These are phyloP conservation scores for Merluccius polli DNA, from an alignment of 2,797 vertebrate species.

Conservation along the genomic window DNA sequence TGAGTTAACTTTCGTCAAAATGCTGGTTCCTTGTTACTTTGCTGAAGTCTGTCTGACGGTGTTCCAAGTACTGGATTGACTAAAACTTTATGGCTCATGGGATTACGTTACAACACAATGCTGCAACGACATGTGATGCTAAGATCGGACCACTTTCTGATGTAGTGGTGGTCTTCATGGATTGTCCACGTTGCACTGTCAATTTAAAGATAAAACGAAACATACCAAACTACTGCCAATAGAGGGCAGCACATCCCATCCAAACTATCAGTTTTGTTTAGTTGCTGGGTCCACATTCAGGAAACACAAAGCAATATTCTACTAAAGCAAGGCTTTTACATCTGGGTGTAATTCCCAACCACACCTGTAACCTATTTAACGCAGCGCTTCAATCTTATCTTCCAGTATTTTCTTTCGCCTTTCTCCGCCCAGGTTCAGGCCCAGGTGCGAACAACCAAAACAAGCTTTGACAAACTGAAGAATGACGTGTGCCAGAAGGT, in stretches of 20 bases:
- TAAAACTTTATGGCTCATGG: too few species aligned
- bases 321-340: neutral
- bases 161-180: neutral
- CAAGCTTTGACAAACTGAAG: constrained; percentile 94
- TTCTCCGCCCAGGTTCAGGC: constrained; percentile 82
- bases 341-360: constrained; percentile 1
- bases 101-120: too few species aligned
- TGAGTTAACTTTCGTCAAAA: neutral
- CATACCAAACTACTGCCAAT: constrained; percentile 24
- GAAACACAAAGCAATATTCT: neutral
- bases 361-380: neutral
- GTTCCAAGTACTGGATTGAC: too few species aligned
- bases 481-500: constrained; percentile 98
- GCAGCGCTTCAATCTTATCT: neutral
- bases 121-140: neutral
- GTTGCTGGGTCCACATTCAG: neutral
- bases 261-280: neutral
- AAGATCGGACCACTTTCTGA: neutral
- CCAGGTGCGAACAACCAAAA: constrained; percentile 91
- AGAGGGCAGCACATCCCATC: constrained; percentile 41
- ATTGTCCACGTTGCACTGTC: neutral
- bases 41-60: neutral
- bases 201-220: neutral
- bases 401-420: constrained; percentile 5
- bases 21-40: neutral